Conservation (phyloP, 2,888 invertebrate species). For the Netelia inedita region DNA sequence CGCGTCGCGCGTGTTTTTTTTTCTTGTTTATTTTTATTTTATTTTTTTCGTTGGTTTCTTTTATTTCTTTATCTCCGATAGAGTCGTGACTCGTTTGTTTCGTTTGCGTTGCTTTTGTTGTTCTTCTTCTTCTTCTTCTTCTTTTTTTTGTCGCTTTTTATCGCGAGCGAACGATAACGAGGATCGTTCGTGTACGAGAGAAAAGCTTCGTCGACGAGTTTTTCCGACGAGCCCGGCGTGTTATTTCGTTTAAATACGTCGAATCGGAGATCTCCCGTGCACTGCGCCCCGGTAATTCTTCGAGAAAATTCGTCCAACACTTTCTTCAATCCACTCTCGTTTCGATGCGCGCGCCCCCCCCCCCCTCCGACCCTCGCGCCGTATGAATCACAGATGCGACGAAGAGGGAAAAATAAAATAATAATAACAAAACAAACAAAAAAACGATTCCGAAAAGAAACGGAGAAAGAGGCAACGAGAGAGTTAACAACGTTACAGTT, state of each 20-base stretch:
- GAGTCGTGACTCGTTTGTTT: background rate
- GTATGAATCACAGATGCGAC: conserved; percentile 7
- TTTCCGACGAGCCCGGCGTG: background rate
- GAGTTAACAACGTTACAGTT: background rate
- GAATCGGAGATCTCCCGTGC: background rate
- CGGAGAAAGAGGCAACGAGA: background rate
- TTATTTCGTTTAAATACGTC: background rate
- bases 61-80: conserved; percentile 21
- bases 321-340: background rate
- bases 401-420: background rate
- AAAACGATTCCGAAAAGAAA: background rate
- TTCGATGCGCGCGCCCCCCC: background rate
- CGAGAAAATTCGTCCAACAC: background rate
- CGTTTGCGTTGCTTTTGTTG: background rate
- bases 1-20: background rate
- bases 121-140: background rate
- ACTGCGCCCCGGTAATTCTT: too few species aligned
- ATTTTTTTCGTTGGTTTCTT: conserved; percentile 17
- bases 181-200: too few species aligned
- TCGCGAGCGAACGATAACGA: conserved; percentile 22
- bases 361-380: too few species aligned
- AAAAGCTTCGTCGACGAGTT: background rate
- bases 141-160: background rate
- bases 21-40: background rate
- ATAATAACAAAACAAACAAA: background rate